A percentile compares a stretch with the other conserved stretches of the same genome.
Evolutionary conservation across 2,113 vertebrate genomes (phyloP).

Genomic region (Austrofundulus limnaeus): DNA sequence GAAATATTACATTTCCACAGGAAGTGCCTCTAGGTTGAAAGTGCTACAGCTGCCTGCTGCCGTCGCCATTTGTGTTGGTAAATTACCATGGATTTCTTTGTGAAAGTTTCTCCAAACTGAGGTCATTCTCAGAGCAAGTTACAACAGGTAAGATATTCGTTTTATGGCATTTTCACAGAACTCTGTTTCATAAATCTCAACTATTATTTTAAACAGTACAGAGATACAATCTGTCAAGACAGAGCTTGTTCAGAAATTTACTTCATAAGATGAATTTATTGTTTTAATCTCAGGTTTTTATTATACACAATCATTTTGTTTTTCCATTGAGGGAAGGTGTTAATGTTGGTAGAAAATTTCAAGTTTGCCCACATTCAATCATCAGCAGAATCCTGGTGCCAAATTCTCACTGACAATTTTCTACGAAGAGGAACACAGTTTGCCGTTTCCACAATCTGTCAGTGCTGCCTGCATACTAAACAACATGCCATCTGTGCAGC

Average conservation of each 20-base stretch:
- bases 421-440: slow-evolving; percentile 27
- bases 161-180: no score
- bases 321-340: neutral
- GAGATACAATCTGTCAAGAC: neutral
- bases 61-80: no score
- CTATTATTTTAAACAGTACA: neutral
- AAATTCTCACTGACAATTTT: slow-evolving; percentile 38
- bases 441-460: slow-evolving; percentile 57
- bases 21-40: no score
- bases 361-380: slow-evolving; percentile 27
- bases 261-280: slow-evolving; percentile 1
- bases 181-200: no score
- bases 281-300: neutral
- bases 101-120: no score
- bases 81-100: no score
- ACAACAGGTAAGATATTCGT: no score
- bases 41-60: no score
- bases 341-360: slow-evolving; percentile 12
- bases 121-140: no score
- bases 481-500: slow-evolving; percentile 64
- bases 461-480: slow-evolving; percentile 50
- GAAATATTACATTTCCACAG: no score
- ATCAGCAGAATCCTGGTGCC: slow-evolving; percentile 26
- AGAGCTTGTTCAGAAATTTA: neutral
- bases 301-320: slow-evolving; percentile 7